Evolutionary conservation across 2,797 vertebrate species (phyloP).

Genomic region (Pteropus rufus): DNA sequence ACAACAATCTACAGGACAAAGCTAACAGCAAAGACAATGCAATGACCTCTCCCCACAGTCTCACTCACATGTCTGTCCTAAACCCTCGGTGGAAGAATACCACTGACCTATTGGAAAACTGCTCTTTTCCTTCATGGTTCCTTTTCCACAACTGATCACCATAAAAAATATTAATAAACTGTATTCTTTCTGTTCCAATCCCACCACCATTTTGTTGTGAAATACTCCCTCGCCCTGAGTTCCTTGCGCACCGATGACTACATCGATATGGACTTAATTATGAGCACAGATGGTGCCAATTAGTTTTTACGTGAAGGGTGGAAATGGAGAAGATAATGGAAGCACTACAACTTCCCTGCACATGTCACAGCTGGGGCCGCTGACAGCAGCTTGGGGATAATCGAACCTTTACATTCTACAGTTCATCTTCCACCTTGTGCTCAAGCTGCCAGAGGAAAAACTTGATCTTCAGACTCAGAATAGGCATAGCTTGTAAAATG

Average conservation of each 20-base stretch:
- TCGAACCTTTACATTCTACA: background rate
- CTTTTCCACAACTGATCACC: background rate
- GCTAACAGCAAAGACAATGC: background rate
- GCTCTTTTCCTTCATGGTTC: background rate
- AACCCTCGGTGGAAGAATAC: background rate
- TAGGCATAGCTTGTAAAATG: background rate
- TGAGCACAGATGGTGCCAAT: slow-evolving; percentile 15
- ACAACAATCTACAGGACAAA: background rate
- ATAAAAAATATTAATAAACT: background rate
- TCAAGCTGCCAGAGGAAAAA: background rate
- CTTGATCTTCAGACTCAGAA: background rate
- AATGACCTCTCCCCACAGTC: background rate
- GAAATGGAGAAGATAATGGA: background rate
- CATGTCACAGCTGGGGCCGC: background rate
- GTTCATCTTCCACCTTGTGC: background rate
- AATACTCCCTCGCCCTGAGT: background rate
- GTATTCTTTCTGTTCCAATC: background rate
- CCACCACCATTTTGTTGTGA: background rate
- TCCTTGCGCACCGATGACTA: background rate
- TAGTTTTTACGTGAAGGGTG: background rate
- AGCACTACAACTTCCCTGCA: background rate
- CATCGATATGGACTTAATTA: background rate
- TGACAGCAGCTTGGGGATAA: background rate
- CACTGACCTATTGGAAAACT: background rate
- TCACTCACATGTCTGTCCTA: background rate